Evolutionary conservation across 2,888 invertebrate species (phyloP), one percentile per base, ranked within the genome.

Genomic region (Adineta ricciae): DNA sequence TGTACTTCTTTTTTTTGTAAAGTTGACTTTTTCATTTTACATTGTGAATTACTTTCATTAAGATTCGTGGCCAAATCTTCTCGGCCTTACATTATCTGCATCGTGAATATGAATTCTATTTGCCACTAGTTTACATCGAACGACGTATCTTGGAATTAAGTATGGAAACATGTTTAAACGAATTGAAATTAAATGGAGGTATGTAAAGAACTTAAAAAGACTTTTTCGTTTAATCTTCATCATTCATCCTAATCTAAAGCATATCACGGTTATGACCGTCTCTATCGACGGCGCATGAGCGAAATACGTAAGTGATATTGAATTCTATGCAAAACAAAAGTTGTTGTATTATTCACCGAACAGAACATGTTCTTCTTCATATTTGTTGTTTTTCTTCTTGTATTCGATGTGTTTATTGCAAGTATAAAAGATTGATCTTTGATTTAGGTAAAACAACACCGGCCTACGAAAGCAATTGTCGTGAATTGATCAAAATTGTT

Each of bases 81-180:
- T 92, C 93, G 16, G 93, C 92, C 88, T 92, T 93, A 50, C 92
- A 92, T 89, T 89, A 92, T 64, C 88, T 93, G 64, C 92, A 92
- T 14, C 89, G 92, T 84, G 92, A 92, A 87, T 92, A 93, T 88
- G 91, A 92, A 87, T 88, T 93, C 41, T 91, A 93, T 78, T 90
- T 92, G 82, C 92, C 92, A 1, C 92, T 92, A 88, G 89, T 92
- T 50, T 92, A 92, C 85, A 87, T 93, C 85, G 92, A 93, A 86
- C 88, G 93, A 78, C 90, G 92, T 11, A 90, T 93, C 84, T 88
- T 93, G 83, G 93, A 93, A 89, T 92, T 93, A 92, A 92, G 92
- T 84, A 91, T 93, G 2, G 92, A 93, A 88, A 92, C 92, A 1
- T 92, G 92, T 56, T 90, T 93, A 24, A 90, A 91, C 54, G 93